A percentile compares a stretch with the other conserved stretches of the same genome.
Evolutionary conservation across 30 jellyfish, hydroid and myxozoan species (phyloP).

Genomic region (Morbakka virulenta): DNA sequence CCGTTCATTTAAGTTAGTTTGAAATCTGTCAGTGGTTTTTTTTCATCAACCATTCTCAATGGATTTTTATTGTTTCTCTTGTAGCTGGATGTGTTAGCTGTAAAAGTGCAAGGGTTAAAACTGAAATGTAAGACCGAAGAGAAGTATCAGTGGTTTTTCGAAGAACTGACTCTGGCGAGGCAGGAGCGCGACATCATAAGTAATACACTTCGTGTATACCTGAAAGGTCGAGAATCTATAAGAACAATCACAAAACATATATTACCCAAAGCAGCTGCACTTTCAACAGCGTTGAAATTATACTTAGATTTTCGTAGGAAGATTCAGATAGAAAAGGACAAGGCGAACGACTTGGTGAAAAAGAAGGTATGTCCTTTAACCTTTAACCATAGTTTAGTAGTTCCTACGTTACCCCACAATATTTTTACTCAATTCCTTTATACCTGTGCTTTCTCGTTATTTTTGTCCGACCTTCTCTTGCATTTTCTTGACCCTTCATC

Average conservation of each 20-base stretch:
- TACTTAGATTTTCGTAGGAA: slow-evolving; percentile 31
- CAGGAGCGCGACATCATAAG: slow-evolving; percentile 38
- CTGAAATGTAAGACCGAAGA: slow-evolving; percentile 27
- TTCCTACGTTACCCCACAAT: too few species aligned
- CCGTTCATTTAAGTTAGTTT: too few species aligned
- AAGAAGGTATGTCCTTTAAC: slow-evolving; percentile 45
- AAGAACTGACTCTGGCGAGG: slow-evolving; percentile 40
- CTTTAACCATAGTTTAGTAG: too few species aligned
- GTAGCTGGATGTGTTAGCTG: slow-evolving; percentile 63
- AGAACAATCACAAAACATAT: neutral
- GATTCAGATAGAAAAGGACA: slow-evolving; percentile 48
- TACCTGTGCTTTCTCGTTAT: too few species aligned
- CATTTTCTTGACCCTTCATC: too few species aligned
- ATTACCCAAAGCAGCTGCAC: neutral
- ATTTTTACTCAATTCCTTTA: too few species aligned
- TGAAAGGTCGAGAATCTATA: slow-evolving; percentile 45
- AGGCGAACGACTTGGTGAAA: neutral
- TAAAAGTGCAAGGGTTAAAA: slow-evolving; percentile 48
- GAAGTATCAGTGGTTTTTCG: neutral
- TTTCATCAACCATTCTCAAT: too few species aligned
- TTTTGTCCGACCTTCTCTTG: too few species aligned
- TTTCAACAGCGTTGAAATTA: slow-evolving; percentile 11
- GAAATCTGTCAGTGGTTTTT: too few species aligned
- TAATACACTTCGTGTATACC: slow-evolving; percentile 16
- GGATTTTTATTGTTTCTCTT: too few species aligned